Base-by-base conservation (phyloP, 2,888 invertebrate genomes). In the Imbricaverruca yamaguchii region DNA sequence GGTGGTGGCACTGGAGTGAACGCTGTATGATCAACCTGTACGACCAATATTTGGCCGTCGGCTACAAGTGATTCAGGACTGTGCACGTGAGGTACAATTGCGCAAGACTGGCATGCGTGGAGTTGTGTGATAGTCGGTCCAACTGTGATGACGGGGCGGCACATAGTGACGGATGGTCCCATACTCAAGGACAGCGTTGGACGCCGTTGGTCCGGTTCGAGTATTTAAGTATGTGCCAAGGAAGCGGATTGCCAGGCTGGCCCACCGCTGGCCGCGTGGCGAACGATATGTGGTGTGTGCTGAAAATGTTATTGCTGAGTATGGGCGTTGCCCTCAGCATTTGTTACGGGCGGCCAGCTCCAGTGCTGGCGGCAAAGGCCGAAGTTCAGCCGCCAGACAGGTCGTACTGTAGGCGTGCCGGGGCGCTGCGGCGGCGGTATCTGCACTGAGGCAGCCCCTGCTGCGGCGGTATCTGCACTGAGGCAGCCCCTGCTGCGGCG, bases 191-290 rank as follows among this genome's bases (percentile, higher is more conserved):
- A 39, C 69, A 18, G 12, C 15, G 69, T 25, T 39, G 39, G 39
- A 12, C 23, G 69, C 39, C 15, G 65, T 15, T 39, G 69, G 39
- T 69, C 6, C 10, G n/a, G n/a, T 39, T 25, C 9, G 69, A 69
- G 69, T 69, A 69, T 69, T 69, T 69, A 69, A 69, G 69, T 69
- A 69, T 39, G 69, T 69, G 69, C 69, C 69, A 69, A 69, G 39
- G 12, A 39, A 39, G 39, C 6, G 39, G 39, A 39, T 39, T 39
- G 39, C 39, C 39, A 4, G 39, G 39, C 39, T 39, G 39, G 39
- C 39, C 39, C 39, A 39, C 39, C 39, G 39, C 39, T 39, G 69
- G 15, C 15, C 25, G 69, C 15, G 69, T 39, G 25, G 39, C 13
- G 69, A 15, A 39, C 2, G n/a, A 9, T 3, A 8, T n/a, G n/a